A percentile compares a stretch with the other conserved stretches of the same genome.
These are phyloP conservation scores for Phrynocephalus versicolor DNA, from an alignment of 2,113 vertebrate species.

Conservation along the genomic window DNA sequence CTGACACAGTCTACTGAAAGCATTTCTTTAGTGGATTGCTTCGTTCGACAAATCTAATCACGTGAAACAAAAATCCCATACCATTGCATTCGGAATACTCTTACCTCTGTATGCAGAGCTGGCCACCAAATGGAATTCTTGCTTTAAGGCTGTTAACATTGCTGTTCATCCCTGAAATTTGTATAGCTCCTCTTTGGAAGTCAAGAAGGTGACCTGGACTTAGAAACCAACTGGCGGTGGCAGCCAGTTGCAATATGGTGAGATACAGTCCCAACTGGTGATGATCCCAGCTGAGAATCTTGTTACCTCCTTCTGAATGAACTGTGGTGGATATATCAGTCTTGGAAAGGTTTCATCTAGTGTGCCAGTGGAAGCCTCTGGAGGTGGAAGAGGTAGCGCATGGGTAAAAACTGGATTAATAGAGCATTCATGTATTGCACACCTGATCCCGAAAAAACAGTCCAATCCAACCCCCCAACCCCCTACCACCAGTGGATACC, in stretches of 20 bases:
- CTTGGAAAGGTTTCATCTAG: too few species aligned
- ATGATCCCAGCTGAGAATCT: background rate
- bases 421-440: background rate
- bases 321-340: background rate
- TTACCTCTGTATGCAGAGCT: background rate
- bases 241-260: background rate
- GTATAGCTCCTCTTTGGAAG: background rate
- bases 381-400: background rate
- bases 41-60: background rate
- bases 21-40: constrained; percentile 7
- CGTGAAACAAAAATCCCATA: constrained; percentile 17
- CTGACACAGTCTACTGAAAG: background rate
- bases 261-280: background rate
- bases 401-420: background rate
- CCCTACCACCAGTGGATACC: too few species aligned
- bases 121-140: background rate
- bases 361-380: background rate
- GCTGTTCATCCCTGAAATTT: background rate
- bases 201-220: background rate
- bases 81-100: background rate
- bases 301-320: background rate
- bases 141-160: background rate
- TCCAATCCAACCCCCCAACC: background rate
- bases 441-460: background rate
- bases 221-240: background rate